phyloP scores from a whole-genome alignment of 2,113 vertebrate genomes.

The Ploceus nigricollis region DNA sequence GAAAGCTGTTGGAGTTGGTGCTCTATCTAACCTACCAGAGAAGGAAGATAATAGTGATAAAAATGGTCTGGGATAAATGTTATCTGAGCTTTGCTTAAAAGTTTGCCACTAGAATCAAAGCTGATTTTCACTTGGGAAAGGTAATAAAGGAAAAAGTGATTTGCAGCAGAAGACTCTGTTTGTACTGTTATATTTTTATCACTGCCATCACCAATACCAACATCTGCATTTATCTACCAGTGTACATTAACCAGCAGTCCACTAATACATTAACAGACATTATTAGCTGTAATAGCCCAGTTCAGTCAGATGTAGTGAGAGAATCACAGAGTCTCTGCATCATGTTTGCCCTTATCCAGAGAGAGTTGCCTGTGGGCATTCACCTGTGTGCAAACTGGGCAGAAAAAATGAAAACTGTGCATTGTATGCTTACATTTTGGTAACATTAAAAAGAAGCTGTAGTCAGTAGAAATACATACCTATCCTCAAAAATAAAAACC shows the following conservation, averaged over 20 bases:
- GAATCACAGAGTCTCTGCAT: background rate
- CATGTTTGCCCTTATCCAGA: background rate
- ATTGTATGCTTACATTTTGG: background rate
- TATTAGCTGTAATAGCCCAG: background rate
- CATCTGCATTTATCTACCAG: background rate
- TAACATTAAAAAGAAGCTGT: slow-evolving; percentile 13
- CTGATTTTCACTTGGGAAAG: background rate
- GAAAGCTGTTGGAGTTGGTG: background rate
- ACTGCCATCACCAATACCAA: background rate
- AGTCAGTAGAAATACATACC: background rate
- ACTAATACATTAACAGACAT: background rate
- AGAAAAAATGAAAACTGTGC: background rate
- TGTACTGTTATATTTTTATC: background rate
- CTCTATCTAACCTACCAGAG: background rate
- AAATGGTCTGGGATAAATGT: background rate
- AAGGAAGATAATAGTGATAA: background rate
- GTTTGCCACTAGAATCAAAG: background rate
- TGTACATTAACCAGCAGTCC: background rate
- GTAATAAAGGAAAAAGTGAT: background rate
- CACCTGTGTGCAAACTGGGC: slow-evolving; percentile 25
- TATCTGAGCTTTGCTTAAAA: background rate
- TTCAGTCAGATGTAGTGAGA: background rate
- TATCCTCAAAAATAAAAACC: background rate
- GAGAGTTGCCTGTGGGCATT: slow-evolving; percentile 28
- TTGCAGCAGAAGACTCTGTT: background rate